Evolutionary conservation across 2,888 invertebrate species (phyloP), one percentile per base, ranked within the genome.

Genomic region (Clepsis dumicolana): DNA sequence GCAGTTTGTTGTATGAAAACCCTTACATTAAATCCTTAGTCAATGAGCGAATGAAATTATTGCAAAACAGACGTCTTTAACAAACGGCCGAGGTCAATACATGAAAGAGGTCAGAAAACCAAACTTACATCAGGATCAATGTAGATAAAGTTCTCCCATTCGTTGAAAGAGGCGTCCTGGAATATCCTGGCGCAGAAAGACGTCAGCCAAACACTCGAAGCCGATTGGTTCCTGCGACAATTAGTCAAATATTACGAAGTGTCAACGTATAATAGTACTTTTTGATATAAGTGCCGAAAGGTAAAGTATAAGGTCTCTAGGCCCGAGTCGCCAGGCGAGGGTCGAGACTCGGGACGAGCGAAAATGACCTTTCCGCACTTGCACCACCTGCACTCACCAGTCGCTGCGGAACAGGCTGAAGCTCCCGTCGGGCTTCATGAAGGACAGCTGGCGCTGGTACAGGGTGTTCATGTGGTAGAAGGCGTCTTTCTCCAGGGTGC

Each of bases 121-220:
- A 29, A 4, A 79, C 86, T 86, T 74, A 98, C 97, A 52, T 95
- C 94, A 0, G 98, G 97, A 86, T 99, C 98, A 74, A 99, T 98
- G 89, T 98, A 99, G 65, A 99, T 96, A 81, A 96, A 98, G 86
- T 98, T 98, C 92, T 99, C 98, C 99, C 99, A 99, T 85, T 99
- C 99, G 80, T 98, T 98, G 88, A 98, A 98, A 41, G 97, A 97
- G 0, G 98, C 98, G 82, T 98, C 98, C 85, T 98, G 97, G 85
- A 99, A 96, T 59, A 97, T 95, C 74, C 97, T 95, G 0, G 97
- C 96, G 80, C 97, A 97, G 88, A 98, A 98, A 0, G 99, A 97
- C 0, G 99, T 99, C 73, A 99, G 87, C 98, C 98, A 98, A 0
- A 98, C 98, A 38, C 98, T 98, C 0, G 98, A 96, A 0, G 95